phyloP scores from a whole-genome alignment of 30 jellyfish, hydroid and myxozoan genomes.

The Clytia hemisphaerica region DNA sequence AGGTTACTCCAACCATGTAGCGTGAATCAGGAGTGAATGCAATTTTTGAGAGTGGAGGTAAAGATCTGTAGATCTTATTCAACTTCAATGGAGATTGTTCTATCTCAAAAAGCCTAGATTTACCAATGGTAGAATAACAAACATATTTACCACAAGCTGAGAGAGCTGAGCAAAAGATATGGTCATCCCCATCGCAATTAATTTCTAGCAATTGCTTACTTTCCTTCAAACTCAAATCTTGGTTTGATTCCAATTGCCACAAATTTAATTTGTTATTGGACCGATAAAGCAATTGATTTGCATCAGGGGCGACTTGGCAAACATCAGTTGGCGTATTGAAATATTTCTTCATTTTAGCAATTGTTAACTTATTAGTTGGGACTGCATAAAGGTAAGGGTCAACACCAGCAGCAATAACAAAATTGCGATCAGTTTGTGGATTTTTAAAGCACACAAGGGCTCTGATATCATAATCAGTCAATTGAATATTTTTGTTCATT shows the following conservation, averaged over 20 bases:
- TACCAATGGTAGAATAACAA: conserved; percentile 33
- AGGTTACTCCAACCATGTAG: conserved; percentile 13
- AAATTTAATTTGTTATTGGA: conserved; percentile 33
- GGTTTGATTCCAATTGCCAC: conserved; percentile 53
- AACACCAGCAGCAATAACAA: conserved; percentile 65
- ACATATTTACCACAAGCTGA: conserved; percentile 41
- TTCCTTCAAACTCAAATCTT: neutral
- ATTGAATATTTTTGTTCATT: conserved; percentile 24
- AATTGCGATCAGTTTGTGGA: neutral
- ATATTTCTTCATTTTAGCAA: neutral
- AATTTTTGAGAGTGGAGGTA: neutral
- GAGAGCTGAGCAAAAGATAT: conserved; percentile 44
- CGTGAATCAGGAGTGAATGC: conserved; percentile 31
- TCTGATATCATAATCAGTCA: conserved; percentile 57
- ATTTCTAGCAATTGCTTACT: conserved; percentile 29
- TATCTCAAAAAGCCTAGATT: conserved; percentile 7
- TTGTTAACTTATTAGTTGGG: neutral
- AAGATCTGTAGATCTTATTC: neutral
- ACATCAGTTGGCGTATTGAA: too few species aligned
- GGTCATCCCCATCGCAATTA: conserved; percentile 21
- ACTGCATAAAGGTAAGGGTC: conserved; percentile 45
- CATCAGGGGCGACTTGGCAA: too few species aligned
- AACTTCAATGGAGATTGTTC: neutral
- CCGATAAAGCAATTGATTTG: too few species aligned
- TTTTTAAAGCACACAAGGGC: conserved; percentile 19